Conservation (phyloP, 2,797 vertebrate genomes). For the Antennarius maculatus region DNA sequence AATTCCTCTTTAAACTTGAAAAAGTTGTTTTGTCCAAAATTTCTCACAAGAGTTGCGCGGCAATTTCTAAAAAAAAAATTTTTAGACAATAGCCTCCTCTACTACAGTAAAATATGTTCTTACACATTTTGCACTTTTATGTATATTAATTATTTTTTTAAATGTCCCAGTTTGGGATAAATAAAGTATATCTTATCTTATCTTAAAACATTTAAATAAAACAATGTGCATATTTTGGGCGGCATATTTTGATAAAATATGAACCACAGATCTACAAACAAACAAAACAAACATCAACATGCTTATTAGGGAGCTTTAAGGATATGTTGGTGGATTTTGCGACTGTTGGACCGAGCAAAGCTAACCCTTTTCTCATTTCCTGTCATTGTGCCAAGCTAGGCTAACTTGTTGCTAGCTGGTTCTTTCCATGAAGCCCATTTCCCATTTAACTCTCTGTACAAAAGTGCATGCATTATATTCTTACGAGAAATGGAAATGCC, state of each 20-base stretch:
- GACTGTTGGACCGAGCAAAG: background rate
- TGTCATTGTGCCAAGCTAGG: slow-evolving; percentile 15
- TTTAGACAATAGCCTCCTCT: background rate
- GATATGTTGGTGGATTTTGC: background rate
- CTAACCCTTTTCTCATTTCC: background rate
- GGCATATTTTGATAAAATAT: too few species aligned
- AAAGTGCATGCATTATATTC: background rate
- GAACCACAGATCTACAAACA: too few species aligned
- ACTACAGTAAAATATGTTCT: background rate
- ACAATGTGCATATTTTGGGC: too few species aligned
- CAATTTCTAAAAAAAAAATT: background rate
- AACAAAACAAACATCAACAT: too few species aligned
- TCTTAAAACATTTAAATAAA: too few species aligned
- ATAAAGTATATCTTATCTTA: too few species aligned
- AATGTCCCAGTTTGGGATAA: too few species aligned
- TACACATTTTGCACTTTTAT: background rate
- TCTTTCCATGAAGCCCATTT: background rate
- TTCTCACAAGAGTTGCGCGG: background rate
- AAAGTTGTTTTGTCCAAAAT: background rate
- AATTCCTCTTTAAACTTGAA: too few species aligned
- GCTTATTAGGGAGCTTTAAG: background rate
- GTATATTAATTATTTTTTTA: background rate
- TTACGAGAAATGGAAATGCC: background rate
- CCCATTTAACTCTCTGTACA: background rate
- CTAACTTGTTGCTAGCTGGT: background rate